These are phyloP conservation scores for Galagoides demidoff DNA, from an alignment of 2,797 vertebrate species.

Conservation along the genomic window DNA sequence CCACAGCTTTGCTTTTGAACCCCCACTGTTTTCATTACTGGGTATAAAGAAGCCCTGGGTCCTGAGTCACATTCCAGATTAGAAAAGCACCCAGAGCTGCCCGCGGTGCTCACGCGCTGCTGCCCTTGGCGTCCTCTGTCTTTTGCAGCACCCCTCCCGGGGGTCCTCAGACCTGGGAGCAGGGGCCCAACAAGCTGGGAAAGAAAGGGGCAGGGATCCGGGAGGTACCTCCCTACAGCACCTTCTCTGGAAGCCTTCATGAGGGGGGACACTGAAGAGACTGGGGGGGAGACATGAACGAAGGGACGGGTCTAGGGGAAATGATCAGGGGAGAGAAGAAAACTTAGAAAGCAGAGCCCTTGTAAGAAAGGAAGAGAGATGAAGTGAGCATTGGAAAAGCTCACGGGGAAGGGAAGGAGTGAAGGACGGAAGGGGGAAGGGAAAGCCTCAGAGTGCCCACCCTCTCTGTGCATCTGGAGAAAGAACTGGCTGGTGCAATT, in stretches of 20 bases:
- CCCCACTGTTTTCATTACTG: neutral
- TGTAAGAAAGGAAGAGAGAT: neutral
- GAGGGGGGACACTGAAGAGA: neutral
- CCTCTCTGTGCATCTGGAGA: neutral
- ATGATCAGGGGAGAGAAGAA: neutral
- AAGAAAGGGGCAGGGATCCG: neutral
- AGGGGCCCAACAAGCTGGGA: neutral
- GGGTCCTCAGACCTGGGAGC: neutral
- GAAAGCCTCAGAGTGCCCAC: neutral
- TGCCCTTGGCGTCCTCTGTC: too few species aligned
- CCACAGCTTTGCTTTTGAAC: neutral
- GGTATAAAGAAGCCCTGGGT: neutral
- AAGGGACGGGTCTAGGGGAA: fast-evolving
- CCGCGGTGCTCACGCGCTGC: neutral
- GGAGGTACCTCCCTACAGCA: neutral
- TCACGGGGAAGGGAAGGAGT: neutral
- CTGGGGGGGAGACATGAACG: neutral
- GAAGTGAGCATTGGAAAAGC: neutral
- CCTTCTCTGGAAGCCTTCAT: neutral
- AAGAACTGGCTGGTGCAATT: neutral
- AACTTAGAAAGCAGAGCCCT: neutral
- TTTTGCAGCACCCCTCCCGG: neutral
- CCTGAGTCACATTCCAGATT: neutral
- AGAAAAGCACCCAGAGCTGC: neutral
- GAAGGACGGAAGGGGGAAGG: neutral